Percentiles rank a stretch among this genome's conserved stretches.
phyloP scores from a whole-genome alignment of 2,797 vertebrate genomes.

The Buceros bicornis region DNA sequence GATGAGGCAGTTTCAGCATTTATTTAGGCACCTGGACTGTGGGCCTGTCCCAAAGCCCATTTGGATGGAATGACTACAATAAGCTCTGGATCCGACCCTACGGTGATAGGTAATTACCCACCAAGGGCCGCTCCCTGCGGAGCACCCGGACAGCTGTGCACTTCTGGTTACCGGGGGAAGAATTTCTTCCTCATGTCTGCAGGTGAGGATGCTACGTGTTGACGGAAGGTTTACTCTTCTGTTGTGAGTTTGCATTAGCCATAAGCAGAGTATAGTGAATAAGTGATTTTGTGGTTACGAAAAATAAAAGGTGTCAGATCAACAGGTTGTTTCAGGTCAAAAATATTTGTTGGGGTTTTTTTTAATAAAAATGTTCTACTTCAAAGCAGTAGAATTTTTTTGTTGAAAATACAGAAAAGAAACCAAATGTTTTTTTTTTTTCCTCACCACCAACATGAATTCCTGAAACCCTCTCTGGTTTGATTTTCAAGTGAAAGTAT shows the following conservation, averaged over 20 bases:
- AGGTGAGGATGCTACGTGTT: constrained; percentile 35
- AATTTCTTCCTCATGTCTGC: constrained; percentile 18
- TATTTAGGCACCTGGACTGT: neutral
- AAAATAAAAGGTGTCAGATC: neutral
- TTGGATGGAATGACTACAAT: neutral
- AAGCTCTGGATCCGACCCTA: neutral
- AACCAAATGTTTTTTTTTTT: neutral
- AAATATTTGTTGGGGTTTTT: neutral
- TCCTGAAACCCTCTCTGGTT: neutral
- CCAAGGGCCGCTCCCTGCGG: neutral
- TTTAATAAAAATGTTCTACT: neutral
- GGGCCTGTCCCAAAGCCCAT: neutral
- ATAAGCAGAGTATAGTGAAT: neutral
- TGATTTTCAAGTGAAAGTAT: neutral
- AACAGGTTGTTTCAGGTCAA: neutral
- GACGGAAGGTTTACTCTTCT: constrained; percentile 17
- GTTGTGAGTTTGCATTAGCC: neutral
- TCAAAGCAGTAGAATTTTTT: neutral
- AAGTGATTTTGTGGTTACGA: accelerated
- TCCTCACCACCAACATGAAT: accelerated
- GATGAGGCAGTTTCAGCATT: constrained; percentile 3
- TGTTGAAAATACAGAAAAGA: neutral
- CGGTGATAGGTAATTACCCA: neutral
- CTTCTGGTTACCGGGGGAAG: neutral
- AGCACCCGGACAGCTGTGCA: constrained; percentile 15